Evolutionary conservation across 1,140 invertebrate species (phyloP).

Genomic region (Penaeus vannamei): DNA sequence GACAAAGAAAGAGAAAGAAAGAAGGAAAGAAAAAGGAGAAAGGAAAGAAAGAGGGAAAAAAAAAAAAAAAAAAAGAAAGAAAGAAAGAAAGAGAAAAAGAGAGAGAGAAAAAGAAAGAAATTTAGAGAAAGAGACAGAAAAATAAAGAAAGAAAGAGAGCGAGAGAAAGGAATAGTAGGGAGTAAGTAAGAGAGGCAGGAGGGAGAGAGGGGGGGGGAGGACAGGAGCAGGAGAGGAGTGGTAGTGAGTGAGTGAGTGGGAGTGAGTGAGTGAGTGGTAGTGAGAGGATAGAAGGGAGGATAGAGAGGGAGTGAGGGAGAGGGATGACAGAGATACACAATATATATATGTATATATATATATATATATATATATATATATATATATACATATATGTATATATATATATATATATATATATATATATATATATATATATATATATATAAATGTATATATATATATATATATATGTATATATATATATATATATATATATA

Average conservation of each 20-base stretch:
- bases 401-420: constrained; percentile 48
- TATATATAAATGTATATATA: constrained; percentile 45
- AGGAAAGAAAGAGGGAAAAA: no score
- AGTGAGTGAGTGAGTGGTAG: neutral
- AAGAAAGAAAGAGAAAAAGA: neutral
- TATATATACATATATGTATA: constrained; percentile 41
- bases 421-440: constrained; percentile 48
- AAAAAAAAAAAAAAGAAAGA: no score
- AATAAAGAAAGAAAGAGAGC: no score
- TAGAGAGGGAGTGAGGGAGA: constrained; percentile 43
- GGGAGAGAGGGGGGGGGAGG: constrained; percentile 12
- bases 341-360: neutral
- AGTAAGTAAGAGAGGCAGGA: no score
- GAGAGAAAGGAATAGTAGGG: no score
- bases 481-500: constrained; percentile 48
- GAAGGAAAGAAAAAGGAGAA: no score
- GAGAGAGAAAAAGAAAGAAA: neutral
- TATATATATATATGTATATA: constrained; percentile 47
- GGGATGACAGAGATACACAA: neutral
- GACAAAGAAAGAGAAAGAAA: no score
- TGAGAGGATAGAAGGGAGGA: neutral
- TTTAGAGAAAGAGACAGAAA: no score
- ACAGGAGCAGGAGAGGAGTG: neutral
- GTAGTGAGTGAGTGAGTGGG: neutral
- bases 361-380: neutral